phyloP scores from a whole-genome alignment of 2,113 vertebrate species.

The pig (Sus scrofa) region DNA sequence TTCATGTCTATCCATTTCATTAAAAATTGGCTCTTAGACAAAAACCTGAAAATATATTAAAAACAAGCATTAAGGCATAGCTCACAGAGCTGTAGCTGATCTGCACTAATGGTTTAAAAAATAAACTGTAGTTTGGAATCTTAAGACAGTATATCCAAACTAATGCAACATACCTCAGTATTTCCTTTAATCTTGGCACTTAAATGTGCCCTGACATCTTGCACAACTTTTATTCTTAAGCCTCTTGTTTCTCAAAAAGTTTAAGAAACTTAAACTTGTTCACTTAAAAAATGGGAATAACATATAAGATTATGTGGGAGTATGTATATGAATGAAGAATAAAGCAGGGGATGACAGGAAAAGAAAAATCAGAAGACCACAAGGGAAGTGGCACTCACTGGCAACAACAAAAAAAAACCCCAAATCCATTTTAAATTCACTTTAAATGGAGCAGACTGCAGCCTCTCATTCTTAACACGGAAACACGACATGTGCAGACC shows the following conservation, averaged over 20 bases:
- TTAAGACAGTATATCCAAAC: not conserved
- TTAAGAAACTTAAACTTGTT: constrained; percentile 1
- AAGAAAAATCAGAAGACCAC: constrained; percentile 73
- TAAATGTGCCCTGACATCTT: not conserved
- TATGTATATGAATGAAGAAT: constrained; percentile 77
- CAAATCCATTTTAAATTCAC: constrained; percentile 65
- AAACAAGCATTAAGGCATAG: not conserved
- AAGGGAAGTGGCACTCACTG: constrained; percentile 74
- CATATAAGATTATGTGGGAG: constrained; percentile 62
- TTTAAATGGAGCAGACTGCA: constrained; percentile 80
- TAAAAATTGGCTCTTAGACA: constrained; percentile 34
- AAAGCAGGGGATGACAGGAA: constrained; percentile 76
- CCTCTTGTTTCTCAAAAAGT: constrained; percentile 2
- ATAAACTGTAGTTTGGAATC: not conserved
- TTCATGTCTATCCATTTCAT: not conserved
- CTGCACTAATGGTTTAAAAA: not conserved
- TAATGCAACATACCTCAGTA: not conserved
- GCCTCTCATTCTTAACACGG: constrained; percentile 62
- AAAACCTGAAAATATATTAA: not conserved
- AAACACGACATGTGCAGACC: constrained; percentile 20
- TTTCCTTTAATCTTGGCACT: constrained; percentile 11
- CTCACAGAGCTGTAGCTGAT: not conserved
- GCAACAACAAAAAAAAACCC: constrained; percentile 59
- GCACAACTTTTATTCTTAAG: constrained; percentile 33
- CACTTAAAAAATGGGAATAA: constrained; percentile 25